Conservation (phyloP, 1,140 invertebrate species). For the Campodea augens region DNA sequence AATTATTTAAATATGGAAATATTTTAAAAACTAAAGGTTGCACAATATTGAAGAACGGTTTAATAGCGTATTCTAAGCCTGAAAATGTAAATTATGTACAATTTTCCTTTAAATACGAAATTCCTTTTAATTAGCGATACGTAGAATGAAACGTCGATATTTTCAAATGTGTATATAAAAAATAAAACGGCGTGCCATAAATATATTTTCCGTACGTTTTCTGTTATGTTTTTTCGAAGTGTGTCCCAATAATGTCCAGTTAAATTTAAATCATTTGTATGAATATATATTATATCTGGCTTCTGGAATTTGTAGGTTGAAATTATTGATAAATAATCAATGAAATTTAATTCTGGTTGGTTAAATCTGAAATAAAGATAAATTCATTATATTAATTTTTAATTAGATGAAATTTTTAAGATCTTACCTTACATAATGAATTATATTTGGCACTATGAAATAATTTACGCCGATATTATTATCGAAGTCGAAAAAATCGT, state of each 20-base stretch:
- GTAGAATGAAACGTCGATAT: too few relatives aligned
- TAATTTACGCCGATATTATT: slow-evolving; percentile 11
- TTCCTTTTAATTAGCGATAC: too few relatives aligned
- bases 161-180: too few relatives aligned
- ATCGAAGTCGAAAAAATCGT: slow-evolving; percentile 12
- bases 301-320: slow-evolving; percentile 14
- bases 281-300: slow-evolving; percentile 16
- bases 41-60: too few relatives aligned
- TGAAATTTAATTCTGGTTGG: background rate
- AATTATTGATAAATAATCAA: background rate
- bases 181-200: too few relatives aligned
- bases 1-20: too few relatives aligned
- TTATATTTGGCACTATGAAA: slow-evolving; percentile 16
- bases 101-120: too few relatives aligned
- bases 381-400: slow-evolving; percentile 14
- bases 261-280: slow-evolving; percentile 14
- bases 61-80: too few relatives aligned
- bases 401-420: slow-evolving; percentile 14
- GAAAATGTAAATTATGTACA: too few relatives aligned
- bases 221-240: too few relatives aligned
- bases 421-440: slow-evolving; percentile 19
- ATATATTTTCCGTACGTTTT: too few relatives aligned
- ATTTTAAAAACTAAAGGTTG: too few relatives aligned
- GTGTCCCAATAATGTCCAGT: slow-evolving; percentile 16
- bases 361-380: slow-evolving; percentile 2